Evolutionary conservation across 2,113 vertebrate genomes (phyloP).

Genomic region (Etia nguti): DNA sequence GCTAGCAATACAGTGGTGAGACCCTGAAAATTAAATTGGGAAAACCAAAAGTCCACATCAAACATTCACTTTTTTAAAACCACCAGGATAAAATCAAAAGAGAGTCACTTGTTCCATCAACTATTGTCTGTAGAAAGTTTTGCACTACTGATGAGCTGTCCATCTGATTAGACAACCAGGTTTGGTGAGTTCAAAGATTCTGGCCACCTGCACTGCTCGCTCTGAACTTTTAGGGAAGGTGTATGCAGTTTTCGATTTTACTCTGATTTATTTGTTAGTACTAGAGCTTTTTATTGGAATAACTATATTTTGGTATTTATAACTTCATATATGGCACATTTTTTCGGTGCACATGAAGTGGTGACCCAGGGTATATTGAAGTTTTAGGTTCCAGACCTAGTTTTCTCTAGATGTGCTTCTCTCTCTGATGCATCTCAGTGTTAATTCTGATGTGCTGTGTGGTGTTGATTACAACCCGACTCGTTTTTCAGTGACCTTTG

Average conservation of each 20-base stretch:
- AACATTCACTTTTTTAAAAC: not conserved
- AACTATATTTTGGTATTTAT: not conserved
- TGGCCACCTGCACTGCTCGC: not conserved
- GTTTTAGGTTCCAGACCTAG: not conserved
- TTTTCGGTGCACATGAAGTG: not conserved
- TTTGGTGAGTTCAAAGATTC: not conserved
- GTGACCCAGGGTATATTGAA: not conserved
- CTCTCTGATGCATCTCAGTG: not conserved
- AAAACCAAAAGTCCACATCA: not conserved
- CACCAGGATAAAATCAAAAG: not conserved
- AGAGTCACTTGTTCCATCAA: rapidly evolving
- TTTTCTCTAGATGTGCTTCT: not conserved
- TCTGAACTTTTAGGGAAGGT: not conserved
- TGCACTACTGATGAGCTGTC: not conserved
- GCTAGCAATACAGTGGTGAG: rapidly evolving
- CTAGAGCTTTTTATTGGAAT: not conserved
- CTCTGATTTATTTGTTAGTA: not conserved
- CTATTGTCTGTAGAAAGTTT: not conserved
- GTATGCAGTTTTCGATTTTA: not conserved
- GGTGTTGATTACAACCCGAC: not conserved
- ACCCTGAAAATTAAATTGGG: not conserved
- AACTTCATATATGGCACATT: not conserved
- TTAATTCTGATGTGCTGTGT: not conserved
- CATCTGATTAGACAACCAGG: not conserved
- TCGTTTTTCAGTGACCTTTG: not conserved